phyloP scores from a whole-genome alignment of 2,888 invertebrate species.

The Macroteleia sp. region DNA sequence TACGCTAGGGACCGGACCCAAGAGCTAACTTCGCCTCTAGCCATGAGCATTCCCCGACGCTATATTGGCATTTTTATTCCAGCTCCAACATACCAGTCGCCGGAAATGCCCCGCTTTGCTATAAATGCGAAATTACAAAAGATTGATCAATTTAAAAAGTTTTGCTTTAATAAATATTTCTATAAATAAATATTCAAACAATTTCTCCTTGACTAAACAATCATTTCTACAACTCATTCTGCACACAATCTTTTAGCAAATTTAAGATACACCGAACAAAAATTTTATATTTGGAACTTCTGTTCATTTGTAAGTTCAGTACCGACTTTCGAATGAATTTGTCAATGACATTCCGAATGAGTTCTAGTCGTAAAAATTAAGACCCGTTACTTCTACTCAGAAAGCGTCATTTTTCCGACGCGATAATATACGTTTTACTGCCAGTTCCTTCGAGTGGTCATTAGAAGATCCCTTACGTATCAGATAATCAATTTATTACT shows the following conservation, averaged over 20 bases:
- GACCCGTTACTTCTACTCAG: constrained; percentile 27
- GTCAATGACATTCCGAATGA: too few relatives aligned
- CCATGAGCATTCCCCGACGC: constrained; percentile 70
- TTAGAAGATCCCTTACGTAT: constrained; percentile 34
- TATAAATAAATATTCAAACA: too few relatives aligned
- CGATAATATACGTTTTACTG: constrained; percentile 31
- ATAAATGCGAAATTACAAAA: constrained; percentile 26
- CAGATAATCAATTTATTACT: constrained; percentile 39
- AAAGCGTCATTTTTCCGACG: constrained; percentile 24
- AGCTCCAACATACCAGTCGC: constrained; percentile 45
- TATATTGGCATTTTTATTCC: constrained; percentile 64
- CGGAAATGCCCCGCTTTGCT: constrained; percentile 59
- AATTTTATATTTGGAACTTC: too few relatives aligned
- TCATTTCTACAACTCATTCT: too few relatives aligned
- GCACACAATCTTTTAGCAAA: too few relatives aligned
- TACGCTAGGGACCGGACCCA: constrained; percentile 75
- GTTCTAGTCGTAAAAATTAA: constrained; percentile 8
- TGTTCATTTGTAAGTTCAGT: too few relatives aligned
- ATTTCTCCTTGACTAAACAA: too few relatives aligned
- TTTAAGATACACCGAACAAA: too few relatives aligned
- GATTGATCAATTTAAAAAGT: too few relatives aligned
- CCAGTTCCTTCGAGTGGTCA: constrained; percentile 9
- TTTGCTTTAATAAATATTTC: too few relatives aligned
- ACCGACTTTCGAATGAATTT: too few relatives aligned
- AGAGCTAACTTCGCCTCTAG: constrained; percentile 70